Base-by-base conservation (phyloP, 2,113 vertebrate genomes). In the Rhineura floridana region DNA sequence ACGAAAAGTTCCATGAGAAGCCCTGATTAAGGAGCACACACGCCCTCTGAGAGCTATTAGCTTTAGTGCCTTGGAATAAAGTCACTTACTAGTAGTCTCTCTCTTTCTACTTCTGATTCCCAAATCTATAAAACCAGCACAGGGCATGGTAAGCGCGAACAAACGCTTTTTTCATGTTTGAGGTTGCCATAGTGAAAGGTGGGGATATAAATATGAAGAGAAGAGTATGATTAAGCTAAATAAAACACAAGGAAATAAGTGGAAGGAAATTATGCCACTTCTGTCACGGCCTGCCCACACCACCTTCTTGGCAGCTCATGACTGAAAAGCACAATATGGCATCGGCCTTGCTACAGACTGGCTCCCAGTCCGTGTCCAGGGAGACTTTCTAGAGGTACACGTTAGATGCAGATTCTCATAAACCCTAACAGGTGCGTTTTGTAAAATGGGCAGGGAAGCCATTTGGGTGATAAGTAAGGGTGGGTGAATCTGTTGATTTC, bases 11-110 rank as follows among this genome's bases (percentile, higher is more conserved):
- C 25, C 76, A 36, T 44, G 36, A 1, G 1, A 80, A 75, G 46
- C 52, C 36, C 28, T 15, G 69, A 79, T 87, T 70, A 82, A 82
- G 76, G 59, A 79, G 85, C 23, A 33, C 3, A 0, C 12, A 30
- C 82, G 52, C 69, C 75, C 11, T 75, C 1, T 0, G 1, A 52
- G 69, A 84, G 67, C 70, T 21, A 81, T 48, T 21, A 52, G 30
- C 33, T 59, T 3, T 86, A 3, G 75, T 75, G 88, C 21, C 63
- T 69, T 36, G n/a, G 85, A 90, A 87, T 12, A 93, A 48, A 85
- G 86, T 81, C 21, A 52, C 63, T 73, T 80, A 1, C 70, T 81
- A 72, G 44, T 25, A 85, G 77, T 36, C 69, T 59, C 0, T 0
- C 28, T 65, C 44, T 0, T 33, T 77, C 42, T 69, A 28, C 39